These are phyloP conservation scores for Drosophila lacteicornis DNA, from an alignment of 1,140 invertebrate species.

Conservation along the genomic window DNA sequence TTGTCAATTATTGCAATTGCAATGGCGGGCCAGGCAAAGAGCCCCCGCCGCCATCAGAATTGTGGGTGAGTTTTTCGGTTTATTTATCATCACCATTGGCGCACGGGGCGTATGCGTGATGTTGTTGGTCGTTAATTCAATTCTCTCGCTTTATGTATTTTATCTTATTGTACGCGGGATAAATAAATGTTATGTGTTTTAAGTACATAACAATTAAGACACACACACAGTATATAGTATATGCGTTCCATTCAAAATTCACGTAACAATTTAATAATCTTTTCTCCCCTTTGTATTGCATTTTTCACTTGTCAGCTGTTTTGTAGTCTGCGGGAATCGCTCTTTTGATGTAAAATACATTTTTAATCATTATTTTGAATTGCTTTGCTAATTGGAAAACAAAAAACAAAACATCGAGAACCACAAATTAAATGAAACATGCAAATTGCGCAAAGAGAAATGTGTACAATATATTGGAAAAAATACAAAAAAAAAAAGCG, in stretches of 20 bases:
- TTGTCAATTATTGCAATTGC: slow-evolving; percentile 81
- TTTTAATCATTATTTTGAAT: slow-evolving; percentile 76
- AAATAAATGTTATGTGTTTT: slow-evolving; percentile 7
- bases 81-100: slow-evolving; percentile 27
- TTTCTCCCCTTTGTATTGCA: slow-evolving; percentile 9
- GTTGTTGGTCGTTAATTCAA: slow-evolving; percentile 39
- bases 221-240: slow-evolving; percentile 10
- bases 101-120: slow-evolving; percentile 47
- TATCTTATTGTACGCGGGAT: slow-evolving; percentile 5
- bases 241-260: slow-evolving; percentile 42
- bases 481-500: slow-evolving; percentile 6
- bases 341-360: slow-evolving; percentile 48
- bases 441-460: slow-evolving; percentile 53
- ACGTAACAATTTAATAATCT: slow-evolving; percentile 58
- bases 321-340: slow-evolving; percentile 11
- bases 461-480: slow-evolving; percentile 6
- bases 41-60: slow-evolving; percentile 9
- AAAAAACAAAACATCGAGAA: slow-evolving; percentile 16
- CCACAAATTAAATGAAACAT: slow-evolving; percentile 58
- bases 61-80: slow-evolving; percentile 26
- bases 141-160: slow-evolving; percentile 30
- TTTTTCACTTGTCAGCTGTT: slow-evolving; percentile 72
- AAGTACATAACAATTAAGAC: slow-evolving; percentile 18
- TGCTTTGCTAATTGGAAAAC: slow-evolving; percentile 67
- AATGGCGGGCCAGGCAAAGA: slow-evolving; percentile 17